Conservation (phyloP, 2,888 invertebrate species). For the Perizoma affinitatum region DNA sequence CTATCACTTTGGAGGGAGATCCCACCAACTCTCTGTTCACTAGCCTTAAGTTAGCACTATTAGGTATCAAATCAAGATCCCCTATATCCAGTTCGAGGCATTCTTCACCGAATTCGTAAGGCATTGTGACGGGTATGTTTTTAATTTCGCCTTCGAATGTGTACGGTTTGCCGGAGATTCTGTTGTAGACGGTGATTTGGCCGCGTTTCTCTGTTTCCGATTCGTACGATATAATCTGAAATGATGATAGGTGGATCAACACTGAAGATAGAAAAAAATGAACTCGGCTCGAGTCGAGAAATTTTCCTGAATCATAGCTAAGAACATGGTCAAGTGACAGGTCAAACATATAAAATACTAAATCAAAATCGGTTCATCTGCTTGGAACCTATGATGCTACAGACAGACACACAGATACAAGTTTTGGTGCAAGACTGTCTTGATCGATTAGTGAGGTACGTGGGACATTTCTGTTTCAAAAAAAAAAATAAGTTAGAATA, state of each 20-base stretch:
- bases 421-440: no score
- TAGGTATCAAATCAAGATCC: slow-evolving; percentile 58
- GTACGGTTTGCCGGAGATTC: slow-evolving; percentile 62
- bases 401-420: no score
- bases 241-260: slow-evolving; percentile 6
- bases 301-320: no score
- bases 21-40: slow-evolving; percentile 54
- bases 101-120: slow-evolving; percentile 44
- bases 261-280: not conserved
- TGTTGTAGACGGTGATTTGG: slow-evolving; percentile 67
- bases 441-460: no score
- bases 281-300: no score
- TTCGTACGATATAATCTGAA: slow-evolving; percentile 57
- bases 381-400: no score
- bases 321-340: no score
- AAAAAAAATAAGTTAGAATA: no score
- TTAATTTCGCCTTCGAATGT: slow-evolving; percentile 58
- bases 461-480: no score
- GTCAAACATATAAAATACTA: no score
- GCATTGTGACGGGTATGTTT: slow-evolving; percentile 48
- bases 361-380: no score
- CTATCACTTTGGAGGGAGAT: slow-evolving; percentile 53
- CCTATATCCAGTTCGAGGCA: slow-evolving; percentile 56
- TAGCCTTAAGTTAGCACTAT: slow-evolving; percentile 60
- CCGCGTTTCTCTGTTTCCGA: slow-evolving; percentile 41